Base-by-base conservation (phyloP, 2,797 vertebrate species). In the Pseudochirops cupreus region DNA sequence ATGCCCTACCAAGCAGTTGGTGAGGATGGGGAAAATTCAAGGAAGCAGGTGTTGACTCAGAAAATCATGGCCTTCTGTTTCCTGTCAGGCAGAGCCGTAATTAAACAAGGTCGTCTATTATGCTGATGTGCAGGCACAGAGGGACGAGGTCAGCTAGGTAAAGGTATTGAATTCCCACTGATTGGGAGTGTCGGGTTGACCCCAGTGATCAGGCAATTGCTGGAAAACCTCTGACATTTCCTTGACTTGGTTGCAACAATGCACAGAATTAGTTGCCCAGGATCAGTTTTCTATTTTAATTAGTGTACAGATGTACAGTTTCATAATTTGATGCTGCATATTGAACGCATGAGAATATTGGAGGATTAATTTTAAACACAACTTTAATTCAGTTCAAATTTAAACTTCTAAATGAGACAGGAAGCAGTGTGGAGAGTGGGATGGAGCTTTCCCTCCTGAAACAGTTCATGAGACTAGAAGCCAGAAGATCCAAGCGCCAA, bases 121-220 rank as follows among this genome's bases (percentile, higher is more conserved):
- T 54, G 90, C 67, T 39, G 18, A 82, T 39, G n/a, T 62, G 31
- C 6, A 94, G 21, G 89, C 93, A 96, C 54, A 95, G 1, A 33
- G 31, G 29, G 67, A 90, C 62, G 13, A 62, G 24, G 56, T 94
- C 90, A 93, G 62, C 54, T 28, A n/a, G 56, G 92, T 91, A 55
- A 92, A 94, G 95, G 74, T 54, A 39, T 9, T 93, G 91, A 90
- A 57, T 95, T 57, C 67, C 56, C 29, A 67, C 67, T 94, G 91
- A 10, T 55, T 52, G 91, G 56, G 14, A 67, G 31, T 26, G 39
- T 26, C 46, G 31, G n/a, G n/a, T 39, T 74, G 67, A 74, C n/a
- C 67, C 67, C n/a, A 6, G 29, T 93, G 46, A 92, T 93, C 89
- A 94, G 62, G 46, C 91, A n/a, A 3, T 92, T 94, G n/a, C 67